phyloP scores from a whole-genome alignment of 2,797 vertebrate species.

The Brachyalestes nurse region DNA sequence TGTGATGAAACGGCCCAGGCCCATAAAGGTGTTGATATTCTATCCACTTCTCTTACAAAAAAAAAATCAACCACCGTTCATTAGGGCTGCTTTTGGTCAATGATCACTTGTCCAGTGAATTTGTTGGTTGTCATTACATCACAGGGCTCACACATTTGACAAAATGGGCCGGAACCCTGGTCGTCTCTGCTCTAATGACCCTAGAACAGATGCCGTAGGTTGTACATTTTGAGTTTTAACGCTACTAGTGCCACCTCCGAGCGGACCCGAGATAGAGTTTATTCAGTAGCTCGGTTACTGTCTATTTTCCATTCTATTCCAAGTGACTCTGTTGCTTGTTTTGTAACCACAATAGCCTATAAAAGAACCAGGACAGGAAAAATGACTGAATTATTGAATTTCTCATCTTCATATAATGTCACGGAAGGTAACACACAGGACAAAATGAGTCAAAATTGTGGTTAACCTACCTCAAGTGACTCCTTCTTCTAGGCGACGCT shows the following conservation, averaged over 20 bases:
- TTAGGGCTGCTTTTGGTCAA: neutral
- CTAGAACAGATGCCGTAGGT: neutral
- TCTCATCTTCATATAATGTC: neutral
- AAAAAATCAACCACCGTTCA: neutral
- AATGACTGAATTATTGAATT: neutral
- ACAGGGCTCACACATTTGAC: too few relatives aligned
- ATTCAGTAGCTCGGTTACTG: neutral
- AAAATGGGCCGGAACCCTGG: neutral
- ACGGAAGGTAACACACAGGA: neutral
- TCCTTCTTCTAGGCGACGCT: too few relatives aligned
- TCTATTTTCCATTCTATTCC: neutral
- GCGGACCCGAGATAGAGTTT: neutral
- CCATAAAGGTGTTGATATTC: neutral
- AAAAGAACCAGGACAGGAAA: neutral
- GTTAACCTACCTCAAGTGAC: neutral
- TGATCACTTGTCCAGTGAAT: neutral
- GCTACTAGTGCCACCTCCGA: neutral
- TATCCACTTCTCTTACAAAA: neutral
- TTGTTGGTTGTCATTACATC: neutral
- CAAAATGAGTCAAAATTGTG: neutral
- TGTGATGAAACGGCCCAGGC: slow-evolving; percentile 3
- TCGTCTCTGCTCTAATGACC: neutral
- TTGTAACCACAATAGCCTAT: neutral
- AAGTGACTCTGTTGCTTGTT: neutral
- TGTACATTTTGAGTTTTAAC: neutral